Evolutionary conservation across 1,140 invertebrate species (phyloP).

Genomic region (Bicyclus anynana): DNA sequence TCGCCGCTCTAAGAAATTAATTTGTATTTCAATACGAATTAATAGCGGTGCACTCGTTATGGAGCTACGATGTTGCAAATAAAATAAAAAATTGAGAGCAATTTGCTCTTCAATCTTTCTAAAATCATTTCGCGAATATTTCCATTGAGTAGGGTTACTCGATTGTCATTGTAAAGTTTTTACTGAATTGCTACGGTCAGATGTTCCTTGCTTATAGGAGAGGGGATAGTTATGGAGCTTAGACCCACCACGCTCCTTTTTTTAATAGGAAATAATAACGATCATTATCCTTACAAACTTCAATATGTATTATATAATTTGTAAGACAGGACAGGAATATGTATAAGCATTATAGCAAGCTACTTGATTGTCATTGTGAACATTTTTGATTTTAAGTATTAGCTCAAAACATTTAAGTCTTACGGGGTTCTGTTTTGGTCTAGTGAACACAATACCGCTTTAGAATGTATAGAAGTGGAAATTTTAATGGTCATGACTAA

Average conservation of each 20-base stretch:
- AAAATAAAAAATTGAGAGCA: background rate
- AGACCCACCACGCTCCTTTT: too few species aligned
- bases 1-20: background rate
- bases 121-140: background rate
- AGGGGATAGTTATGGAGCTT: too few species aligned
- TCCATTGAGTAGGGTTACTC: background rate
- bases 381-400: conserved; percentile 32
- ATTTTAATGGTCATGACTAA: background rate
- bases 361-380: conserved; percentile 1
- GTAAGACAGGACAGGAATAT: background rate
- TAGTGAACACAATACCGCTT: conserved; percentile 34
- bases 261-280: too few species aligned
- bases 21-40: background rate
- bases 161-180: conserved; percentile 13
- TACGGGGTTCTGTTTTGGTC: conserved; percentile 39
- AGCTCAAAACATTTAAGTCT: conserved; percentile 43
- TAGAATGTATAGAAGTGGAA: conserved; percentile 22
- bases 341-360: background rate
- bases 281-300: too few species aligned
- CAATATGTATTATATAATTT: too few species aligned
- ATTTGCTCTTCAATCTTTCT: background rate
- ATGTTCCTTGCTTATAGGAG: too few species aligned
- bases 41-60: background rate
- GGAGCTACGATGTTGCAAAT: background rate
- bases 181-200: too few species aligned